A percentile compares a stretch with the other conserved stretches of the same genome.
phyloP scores from a whole-genome alignment of 2,888 invertebrate genomes.

The Syrphus vitripennis region DNA sequence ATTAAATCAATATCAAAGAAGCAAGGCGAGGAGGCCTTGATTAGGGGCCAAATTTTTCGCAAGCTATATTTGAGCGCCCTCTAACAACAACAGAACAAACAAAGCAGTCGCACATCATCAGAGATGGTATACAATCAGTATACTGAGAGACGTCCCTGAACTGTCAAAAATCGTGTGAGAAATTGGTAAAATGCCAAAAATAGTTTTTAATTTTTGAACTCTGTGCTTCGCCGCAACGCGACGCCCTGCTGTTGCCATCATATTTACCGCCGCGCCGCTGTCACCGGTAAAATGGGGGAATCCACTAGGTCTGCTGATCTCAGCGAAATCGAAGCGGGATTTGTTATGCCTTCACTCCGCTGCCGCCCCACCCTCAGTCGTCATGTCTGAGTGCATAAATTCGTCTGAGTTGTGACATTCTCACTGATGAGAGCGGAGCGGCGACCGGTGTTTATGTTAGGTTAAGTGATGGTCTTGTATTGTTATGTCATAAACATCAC shows the following conservation, averaged over 20 bases:
- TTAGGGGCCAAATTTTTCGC: not conserved
- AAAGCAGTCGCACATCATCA: not conserved
- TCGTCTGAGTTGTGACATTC: not conserved
- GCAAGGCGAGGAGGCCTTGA: not conserved
- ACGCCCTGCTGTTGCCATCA: not conserved
- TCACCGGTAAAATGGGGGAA: not conserved
- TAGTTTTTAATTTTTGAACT: slow-evolving; percentile 6
- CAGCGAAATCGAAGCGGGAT: not conserved
- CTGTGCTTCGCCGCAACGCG: not conserved
- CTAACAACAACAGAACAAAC: not conserved
- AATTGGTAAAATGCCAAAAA: slow-evolving; percentile 44
- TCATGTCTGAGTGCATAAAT: slow-evolving; percentile 2
- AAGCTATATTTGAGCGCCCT: slow-evolving; percentile 2
- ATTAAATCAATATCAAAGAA: slow-evolving; percentile 18
- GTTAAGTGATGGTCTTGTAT: slow-evolving; percentile 20
- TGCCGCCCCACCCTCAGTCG: too few relatives aligned
- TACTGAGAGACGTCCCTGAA: slow-evolving; percentile 19
- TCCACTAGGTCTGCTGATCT: not conserved
- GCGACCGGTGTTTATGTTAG: too few relatives aligned
- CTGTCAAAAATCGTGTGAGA: slow-evolving; percentile 17
- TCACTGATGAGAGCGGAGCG: not conserved
- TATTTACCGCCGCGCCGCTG: not conserved
- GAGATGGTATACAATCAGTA: not conserved
- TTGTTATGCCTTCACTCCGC: not conserved
- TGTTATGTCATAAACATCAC: slow-evolving; percentile 9